Base-by-base conservation (phyloP, 2,113 vertebrate genomes). In the Zosterops borbonicus region DNA sequence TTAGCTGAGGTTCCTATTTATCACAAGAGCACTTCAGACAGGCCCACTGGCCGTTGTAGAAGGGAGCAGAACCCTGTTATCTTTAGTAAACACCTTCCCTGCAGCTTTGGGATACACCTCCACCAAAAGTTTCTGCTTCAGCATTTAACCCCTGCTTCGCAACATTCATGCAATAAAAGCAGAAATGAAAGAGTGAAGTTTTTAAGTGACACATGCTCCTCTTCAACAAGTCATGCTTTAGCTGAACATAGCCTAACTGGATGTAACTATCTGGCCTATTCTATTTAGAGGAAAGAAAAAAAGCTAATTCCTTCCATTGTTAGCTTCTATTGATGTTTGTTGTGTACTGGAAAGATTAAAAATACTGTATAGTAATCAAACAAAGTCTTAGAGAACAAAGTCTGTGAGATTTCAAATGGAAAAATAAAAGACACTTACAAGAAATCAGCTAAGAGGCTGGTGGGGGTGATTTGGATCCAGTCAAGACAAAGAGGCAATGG, bases 11-110 rank as follows among this genome's bases (percentile, higher is more conserved):
- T n/a, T 33, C 14, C 23, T 62, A 42, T 76, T 83, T 74, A 82
- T 78, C 74, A 90, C 14, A 37, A 41, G 41, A 58, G 18, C 25
- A 35, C 25, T 9, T 44, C 50, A 73, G n/a, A 44, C 23, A 60
- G 20, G 9, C 33, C 23, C 29, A n/a, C 18, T 44, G 9, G 25
- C 22, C 18, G 27, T 63, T 47, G 6, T 8, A 11, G 47, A 50
- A 71, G 14, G 18, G 33, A 65, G 35, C 63, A 65, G 2, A 62
- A 23, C 27, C 4, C 9, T 0, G 2, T 93, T 97, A 98, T 98
- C 97, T 97, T 50, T 71, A 59, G 25, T 21, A 74, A 80, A 47
- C 97, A 97, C 94, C 95, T 92, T 92, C 94, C 33, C 47, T 49
- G 13, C 5, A 19, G 4, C 24, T 74, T 31, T 23, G 35, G 46